A percentile compares a stretch with the other conserved stretches of the same genome.
These are phyloP conservation scores for Cottus gobio DNA, from an alignment of 2,113 vertebrate genomes.

Conservation along the genomic window DNA sequence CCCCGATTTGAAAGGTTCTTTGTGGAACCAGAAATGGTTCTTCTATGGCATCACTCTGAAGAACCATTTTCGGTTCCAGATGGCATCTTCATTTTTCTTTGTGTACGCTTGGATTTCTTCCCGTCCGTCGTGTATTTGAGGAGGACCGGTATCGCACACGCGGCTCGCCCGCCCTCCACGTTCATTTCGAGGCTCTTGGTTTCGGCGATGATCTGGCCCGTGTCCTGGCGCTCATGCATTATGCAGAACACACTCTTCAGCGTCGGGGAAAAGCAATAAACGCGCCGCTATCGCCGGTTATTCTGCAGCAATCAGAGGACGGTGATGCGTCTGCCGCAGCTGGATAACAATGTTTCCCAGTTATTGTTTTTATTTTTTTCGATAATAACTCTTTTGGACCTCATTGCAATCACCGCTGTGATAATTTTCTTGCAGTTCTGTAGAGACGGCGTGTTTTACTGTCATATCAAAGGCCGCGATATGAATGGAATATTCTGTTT, in stretches of 20 bases:
- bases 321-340: constrained; percentile 14
- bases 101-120: too few relatives aligned
- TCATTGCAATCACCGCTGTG: constrained; percentile 1
- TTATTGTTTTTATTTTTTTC: constrained; percentile 37
- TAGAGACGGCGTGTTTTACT: constrained; percentile 13
- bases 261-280: constrained; percentile 65
- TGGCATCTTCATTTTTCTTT: too few relatives aligned
- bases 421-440: constrained; percentile 2
- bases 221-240: constrained; percentile 45
- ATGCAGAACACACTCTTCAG: constrained; percentile 62
- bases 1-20: too few relatives aligned
- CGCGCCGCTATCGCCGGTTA: constrained; percentile 41
- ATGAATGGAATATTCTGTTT: constrained; percentile 62
- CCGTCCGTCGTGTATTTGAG: constrained; percentile 7
- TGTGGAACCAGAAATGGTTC: too few relatives aligned
- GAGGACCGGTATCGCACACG: background rate
- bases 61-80: too few relatives aligned
- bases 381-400: constrained; percentile 20
- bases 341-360: constrained; percentile 39
- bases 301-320: constrained; percentile 58
- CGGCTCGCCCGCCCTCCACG: constrained; percentile 15
- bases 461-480: constrained; percentile 38
- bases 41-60: too few relatives aligned
- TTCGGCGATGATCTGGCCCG: constrained; percentile 55
- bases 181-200: constrained; percentile 70